Evolutionary conservation across 2,113 vertebrate species (phyloP), one percentile per base, ranked within the genome.

Genomic region (Cryptoleucopteryx plumbea): DNA sequence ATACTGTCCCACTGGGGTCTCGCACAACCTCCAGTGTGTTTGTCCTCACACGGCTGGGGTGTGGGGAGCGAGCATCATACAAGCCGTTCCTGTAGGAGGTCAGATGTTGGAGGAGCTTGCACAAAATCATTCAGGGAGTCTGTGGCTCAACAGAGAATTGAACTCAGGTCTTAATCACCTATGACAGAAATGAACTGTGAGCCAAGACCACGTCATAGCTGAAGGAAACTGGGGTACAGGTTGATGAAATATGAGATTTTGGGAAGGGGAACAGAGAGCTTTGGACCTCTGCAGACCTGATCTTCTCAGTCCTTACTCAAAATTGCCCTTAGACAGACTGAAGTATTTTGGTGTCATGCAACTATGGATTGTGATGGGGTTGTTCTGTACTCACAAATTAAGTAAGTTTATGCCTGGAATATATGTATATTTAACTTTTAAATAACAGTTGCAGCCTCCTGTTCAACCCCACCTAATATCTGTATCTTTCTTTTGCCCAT

Each of bases 1-100:
- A 29, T 10, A 1, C 32, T 31, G 53, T 47, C 13, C 20, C 42
- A 14, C 36, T 2, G 3, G 75, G 47, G 78, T 87, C 78, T 86
- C 2, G 1, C 45, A 53, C 73, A 55, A 5, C 34, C 55, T 71
- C 75, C 47, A 19, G 16, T 2, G 38, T 34, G 36, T 67, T 96
- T 58, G 42, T 78, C 18, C 65, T 71, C 72, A 55, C 32, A 47
- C 38, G 59, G 38, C 15, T 45, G 43, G 82, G 73, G 29, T 63
- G 55, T 47, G n/a, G 50, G 62, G 78, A 88, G 47, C 0, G 0
- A 79, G 65, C 21, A 15, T 0, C 2, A 48, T 27, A 45, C 43
- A 29, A 43, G 13, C 11, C 0, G 0, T 74, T 94, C 52, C 38
- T 47, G n/a, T 6, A 53, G 32, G 61, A 36, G 68, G 53, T 59